Evolutionary conservation across 2,888 invertebrate species (phyloP).

Genomic region (Portevinia maculata): DNA sequence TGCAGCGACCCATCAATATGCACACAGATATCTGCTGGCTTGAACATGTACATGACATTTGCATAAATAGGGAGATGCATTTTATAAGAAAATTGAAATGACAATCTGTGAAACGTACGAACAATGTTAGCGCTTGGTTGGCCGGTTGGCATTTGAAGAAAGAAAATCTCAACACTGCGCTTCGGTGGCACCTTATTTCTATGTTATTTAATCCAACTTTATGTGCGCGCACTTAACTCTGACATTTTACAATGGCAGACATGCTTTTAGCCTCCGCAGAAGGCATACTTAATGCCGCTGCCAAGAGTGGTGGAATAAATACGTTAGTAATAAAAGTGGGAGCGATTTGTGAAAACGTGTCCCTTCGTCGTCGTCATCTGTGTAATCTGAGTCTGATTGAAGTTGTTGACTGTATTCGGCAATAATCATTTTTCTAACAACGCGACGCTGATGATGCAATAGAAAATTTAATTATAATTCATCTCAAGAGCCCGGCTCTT

Average conservation of each 20-base stretch:
- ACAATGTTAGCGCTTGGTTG: neutral
- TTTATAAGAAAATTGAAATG: conserved; percentile 1
- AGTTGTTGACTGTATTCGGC: neutral
- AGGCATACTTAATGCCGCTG: neutral
- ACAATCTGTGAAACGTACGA: conserved; percentile 1
- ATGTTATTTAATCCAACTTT: neutral
- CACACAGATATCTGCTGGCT: neutral
- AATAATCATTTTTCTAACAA: neutral
- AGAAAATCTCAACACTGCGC: neutral
- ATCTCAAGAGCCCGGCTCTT: neutral
- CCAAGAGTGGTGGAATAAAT: neutral
- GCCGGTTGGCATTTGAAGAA: conserved; percentile 2
- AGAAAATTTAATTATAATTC: conserved; percentile 5
- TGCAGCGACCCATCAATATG: neutral
- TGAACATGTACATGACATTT: conserved; percentile 14
- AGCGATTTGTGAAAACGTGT: conserved; percentile 16
- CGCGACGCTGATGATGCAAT: conserved; percentile 9
- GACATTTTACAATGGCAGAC: conserved; percentile 19
- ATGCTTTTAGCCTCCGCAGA: conserved; percentile 1
- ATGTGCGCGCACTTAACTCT: conserved; percentile 5
- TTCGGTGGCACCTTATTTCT: conserved; percentile 1
- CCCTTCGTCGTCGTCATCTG: neutral
- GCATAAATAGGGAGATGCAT: conserved; percentile 8
- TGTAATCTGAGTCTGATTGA: neutral
- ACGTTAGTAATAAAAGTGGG: conserved; percentile 12